Evolutionary conservation across 92 coral and sea anemone species (phyloP), one percentile per base, ranked within the genome.

Genomic region (Phenganax stokvisi): DNA sequence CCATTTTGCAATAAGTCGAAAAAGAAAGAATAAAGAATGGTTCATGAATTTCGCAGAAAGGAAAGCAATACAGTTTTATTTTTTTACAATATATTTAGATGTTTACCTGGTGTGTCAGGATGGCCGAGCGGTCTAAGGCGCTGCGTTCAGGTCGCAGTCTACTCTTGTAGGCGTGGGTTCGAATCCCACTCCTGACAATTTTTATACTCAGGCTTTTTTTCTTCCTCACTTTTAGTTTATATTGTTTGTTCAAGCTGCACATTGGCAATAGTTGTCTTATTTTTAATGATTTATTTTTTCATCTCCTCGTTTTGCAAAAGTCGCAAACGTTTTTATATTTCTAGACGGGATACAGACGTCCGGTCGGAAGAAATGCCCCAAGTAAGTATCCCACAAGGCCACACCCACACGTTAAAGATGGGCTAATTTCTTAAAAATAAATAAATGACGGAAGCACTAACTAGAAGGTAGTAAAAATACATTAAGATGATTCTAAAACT

Each of bases 61-160:
- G 47, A 2, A 2, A 37, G 47, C 5, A 5, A 37, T 37, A 37
- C 25, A 20, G 47, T 5, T 37, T 37, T 37, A 37, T 37, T 37
- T 37, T 37, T 37, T 2, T 37, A 37, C 47, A 5, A 15, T 31
- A 30, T 1, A 71, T 44, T 71, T 11, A 30, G 29, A 0, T 3
- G 1, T 0, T 1, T 44, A 9, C 0, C 7, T 0, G 27, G 17
- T 8, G 2, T 80, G 97, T 92, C 97, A 92, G 97, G 97, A 92
- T 92, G 97, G 97, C 97, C 97, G 97, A 92, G 97, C 96, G 97
- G 97, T 92, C 97, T 92, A 92, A 92, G 97, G 97, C 97, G 97
- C 97, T 92, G 97, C 97, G 97, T 92, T 92, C 97, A 92, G 96
- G 97, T 92, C 96, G 97, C 97, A 92, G 97, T 92, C 97, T 89